Conservation (phyloP, 2,888 invertebrate genomes). For the Acleris holmiana region DNA sequence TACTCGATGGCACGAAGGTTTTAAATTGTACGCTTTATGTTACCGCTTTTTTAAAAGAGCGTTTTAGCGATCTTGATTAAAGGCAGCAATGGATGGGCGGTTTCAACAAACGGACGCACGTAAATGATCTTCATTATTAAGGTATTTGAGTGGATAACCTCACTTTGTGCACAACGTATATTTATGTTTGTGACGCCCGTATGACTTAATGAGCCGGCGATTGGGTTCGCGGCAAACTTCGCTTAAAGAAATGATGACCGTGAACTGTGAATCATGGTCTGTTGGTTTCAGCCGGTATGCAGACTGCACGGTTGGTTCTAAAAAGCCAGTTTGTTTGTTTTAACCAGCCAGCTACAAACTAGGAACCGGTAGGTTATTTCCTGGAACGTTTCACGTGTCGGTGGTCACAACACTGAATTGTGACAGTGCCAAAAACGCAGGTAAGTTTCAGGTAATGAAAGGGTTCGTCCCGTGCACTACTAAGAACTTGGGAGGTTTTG, state of each 20-base stretch:
- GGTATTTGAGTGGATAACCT: slow-evolving; percentile 33
- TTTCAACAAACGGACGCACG: neutral
- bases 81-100: slow-evolving; percentile 3
- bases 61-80: neutral
- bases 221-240: slow-evolving; percentile 22
- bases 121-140: slow-evolving; percentile 2
- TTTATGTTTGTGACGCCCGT: slow-evolving; percentile 19
- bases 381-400: too few species aligned
- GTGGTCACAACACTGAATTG: too few species aligned
- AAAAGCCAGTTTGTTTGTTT: slow-evolving; percentile 9
- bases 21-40: slow-evolving; percentile 24
- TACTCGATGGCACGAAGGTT: slow-evolving; percentile 6
- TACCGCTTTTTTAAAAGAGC: slow-evolving; percentile 23
- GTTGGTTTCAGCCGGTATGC: slow-evolving; percentile 1
- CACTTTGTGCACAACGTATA: slow-evolving; percentile 27
- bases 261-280: slow-evolving; percentile 25
- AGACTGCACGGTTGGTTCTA: neutral
- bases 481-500: too few species aligned
- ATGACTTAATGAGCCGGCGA: slow-evolving; percentile 27
- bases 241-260: slow-evolving; percentile 25
- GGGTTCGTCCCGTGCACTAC: too few species aligned
- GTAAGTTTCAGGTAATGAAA: too few species aligned
- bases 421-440: too few species aligned
- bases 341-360: neutral
- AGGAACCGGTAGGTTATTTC: neutral